Percentiles rank a stretch among this genome's conserved stretches.
phyloP scores from a whole-genome alignment of 2,113 vertebrate genomes.

The Ursus arctos region DNA sequence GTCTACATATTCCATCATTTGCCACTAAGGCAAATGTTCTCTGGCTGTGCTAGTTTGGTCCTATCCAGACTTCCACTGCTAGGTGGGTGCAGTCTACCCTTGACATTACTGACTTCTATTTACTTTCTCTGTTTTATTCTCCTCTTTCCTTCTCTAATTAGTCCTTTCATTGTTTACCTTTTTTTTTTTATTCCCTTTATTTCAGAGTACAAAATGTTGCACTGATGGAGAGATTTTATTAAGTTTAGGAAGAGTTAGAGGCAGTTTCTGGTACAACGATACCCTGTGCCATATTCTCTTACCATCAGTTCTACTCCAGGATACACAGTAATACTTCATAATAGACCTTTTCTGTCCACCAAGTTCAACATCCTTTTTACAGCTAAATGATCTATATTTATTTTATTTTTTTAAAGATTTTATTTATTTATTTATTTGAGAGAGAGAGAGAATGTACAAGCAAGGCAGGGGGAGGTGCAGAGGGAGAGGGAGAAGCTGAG shows the following conservation, averaged over 20 bases:
- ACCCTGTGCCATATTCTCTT: background rate
- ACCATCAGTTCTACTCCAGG: background rate
- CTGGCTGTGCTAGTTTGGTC: background rate
- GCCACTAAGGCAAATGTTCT: background rate
- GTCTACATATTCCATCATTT: background rate
- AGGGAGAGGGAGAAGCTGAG: too few species aligned
- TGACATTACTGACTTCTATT: background rate
- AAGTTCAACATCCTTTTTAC: background rate
- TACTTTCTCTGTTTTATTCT: background rate
- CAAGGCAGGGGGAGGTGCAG: too few species aligned
- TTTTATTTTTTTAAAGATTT: too few species aligned
- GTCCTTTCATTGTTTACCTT: background rate
- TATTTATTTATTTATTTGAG: too few species aligned
- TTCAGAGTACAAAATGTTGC: background rate
- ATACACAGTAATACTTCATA: background rate
- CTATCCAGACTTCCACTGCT: slow-evolving; percentile 10
- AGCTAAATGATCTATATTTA: background rate
- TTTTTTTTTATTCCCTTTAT: background rate
- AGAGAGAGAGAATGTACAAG: too few species aligned
- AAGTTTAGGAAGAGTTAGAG: background rate
- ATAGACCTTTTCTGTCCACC: background rate
- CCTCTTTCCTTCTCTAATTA: background rate
- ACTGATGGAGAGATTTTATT: background rate
- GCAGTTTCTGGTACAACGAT: background rate
- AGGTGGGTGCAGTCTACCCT: background rate